These are phyloP conservation scores for Plagiodera versicolora DNA, from an alignment of 2,888 invertebrate species.

Conservation along the genomic window DNA sequence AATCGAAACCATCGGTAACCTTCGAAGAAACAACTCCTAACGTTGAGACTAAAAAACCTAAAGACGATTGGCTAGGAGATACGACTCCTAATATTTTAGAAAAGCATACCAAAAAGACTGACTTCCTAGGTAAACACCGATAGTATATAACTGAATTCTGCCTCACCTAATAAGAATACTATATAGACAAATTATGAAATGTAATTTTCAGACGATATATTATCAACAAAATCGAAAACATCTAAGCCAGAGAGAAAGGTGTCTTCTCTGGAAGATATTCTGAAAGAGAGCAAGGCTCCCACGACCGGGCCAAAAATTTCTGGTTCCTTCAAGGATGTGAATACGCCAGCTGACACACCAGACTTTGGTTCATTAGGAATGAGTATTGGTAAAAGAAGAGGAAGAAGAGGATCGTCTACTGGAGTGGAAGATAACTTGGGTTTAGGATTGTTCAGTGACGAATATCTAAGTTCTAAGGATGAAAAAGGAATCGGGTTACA, in stretches of 20 bases:
- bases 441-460: conserved; percentile 54
- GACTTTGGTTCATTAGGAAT: conserved; percentile 17
- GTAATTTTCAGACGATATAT: conserved; percentile 46
- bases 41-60: conserved; percentile 23
- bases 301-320: conserved; percentile 12
- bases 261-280: conserved; percentile 46
- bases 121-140: conserved; percentile 13
- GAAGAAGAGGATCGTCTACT: conserved; percentile 39
- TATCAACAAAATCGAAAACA: conserved; percentile 37
- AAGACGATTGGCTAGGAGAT: conserved; percentile 46
- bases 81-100: conserved; percentile 33
- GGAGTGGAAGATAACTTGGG: conserved; percentile 62
- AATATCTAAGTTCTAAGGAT: conserved; percentile 26
- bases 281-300: conserved; percentile 44
- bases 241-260: conserved; percentile 38
- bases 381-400: conserved; percentile 37
- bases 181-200: no score
- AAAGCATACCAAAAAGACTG: conserved; percentile 40
- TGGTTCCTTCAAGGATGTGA: conserved; percentile 20
- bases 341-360: conserved; percentile 19
- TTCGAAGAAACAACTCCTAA: conserved; percentile 22
- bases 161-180: no score
- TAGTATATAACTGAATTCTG: no score
- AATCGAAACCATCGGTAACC: conserved; percentile 23
- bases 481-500: conserved; percentile 16